Evolutionary conservation across 2,113 vertebrate species (phyloP).

Genomic region (Saimiri boliviensis): DNA sequence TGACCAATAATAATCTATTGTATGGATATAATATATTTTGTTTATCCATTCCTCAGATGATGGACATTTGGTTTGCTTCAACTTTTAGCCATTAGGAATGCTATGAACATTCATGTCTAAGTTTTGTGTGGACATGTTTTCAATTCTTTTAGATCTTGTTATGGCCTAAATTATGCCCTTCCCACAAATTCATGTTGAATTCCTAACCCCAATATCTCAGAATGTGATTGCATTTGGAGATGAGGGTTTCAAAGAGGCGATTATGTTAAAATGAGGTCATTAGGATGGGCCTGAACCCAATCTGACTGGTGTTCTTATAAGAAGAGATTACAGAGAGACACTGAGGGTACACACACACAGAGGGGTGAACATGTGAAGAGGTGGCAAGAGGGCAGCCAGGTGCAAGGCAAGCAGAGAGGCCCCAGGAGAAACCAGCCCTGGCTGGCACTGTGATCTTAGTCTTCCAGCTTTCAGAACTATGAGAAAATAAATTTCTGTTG

Average conservation of each 20-base stretch:
- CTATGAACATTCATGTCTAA: background rate
- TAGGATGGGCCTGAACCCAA: background rate
- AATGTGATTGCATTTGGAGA: background rate
- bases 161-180: background rate
- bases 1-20: background rate
- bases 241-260: background rate
- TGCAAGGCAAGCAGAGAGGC: background rate
- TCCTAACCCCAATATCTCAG: background rate
- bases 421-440: background rate
- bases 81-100: background rate
- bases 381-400: too few relatives aligned
- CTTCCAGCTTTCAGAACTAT: background rate
- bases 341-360: background rate
- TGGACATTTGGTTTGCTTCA: background rate
- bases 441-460: background rate
- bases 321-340: background rate
- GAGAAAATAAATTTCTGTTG: background rate
- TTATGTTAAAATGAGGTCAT: background rate
- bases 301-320: background rate
- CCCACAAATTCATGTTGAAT: background rate
- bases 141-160: background rate
- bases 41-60: background rate
- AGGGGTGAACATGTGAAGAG: background rate
- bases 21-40: background rate
- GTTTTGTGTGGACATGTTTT: background rate